Evolutionary conservation across 2,888 invertebrate species (phyloP).

Genomic region (Zele albiditarsus): DNA sequence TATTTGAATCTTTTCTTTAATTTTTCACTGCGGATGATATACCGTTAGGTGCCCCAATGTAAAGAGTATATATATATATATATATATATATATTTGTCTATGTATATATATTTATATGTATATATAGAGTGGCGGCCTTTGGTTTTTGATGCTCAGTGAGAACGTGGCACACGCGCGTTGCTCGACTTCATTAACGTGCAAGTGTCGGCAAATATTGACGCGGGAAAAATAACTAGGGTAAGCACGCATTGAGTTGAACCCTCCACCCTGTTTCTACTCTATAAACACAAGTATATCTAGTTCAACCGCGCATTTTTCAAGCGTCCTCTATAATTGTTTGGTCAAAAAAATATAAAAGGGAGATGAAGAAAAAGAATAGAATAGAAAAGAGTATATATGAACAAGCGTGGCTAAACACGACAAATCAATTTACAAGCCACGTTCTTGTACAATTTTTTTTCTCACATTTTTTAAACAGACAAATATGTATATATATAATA

Average conservation of each 20-base stretch:
- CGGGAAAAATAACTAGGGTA: constrained; percentile 61
- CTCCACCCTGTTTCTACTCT: constrained; percentile 10
- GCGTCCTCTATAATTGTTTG: constrained; percentile 21
- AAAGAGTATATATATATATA: not conserved
- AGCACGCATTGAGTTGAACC: constrained; percentile 7
- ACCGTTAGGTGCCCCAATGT: constrained; percentile 9
- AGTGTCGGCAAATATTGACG: constrained; percentile 71
- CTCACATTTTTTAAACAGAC: not conserved
- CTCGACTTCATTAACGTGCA: constrained; percentile 67
- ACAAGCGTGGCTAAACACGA: not conserved
- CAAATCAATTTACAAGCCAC: constrained; percentile 31
- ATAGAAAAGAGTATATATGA: not conserved
- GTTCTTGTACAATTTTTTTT: constrained; percentile 19
- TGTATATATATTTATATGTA: not conserved
- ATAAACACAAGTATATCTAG: not conserved
- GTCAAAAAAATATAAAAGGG: not conserved
- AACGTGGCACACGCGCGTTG: constrained; percentile 47
- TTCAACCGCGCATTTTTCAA: constrained; percentile 12
- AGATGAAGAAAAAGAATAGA: not conserved
- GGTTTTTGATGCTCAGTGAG: constrained; percentile 48
- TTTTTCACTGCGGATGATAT: not conserved
- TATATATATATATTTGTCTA: not conserved
- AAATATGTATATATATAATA: not conserved
- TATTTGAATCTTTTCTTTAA: constrained; percentile 6
- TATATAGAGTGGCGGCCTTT: constrained; percentile 1